Base-by-base conservation (phyloP, 1,140 invertebrate species). In the Polyergus mexicanus region DNA sequence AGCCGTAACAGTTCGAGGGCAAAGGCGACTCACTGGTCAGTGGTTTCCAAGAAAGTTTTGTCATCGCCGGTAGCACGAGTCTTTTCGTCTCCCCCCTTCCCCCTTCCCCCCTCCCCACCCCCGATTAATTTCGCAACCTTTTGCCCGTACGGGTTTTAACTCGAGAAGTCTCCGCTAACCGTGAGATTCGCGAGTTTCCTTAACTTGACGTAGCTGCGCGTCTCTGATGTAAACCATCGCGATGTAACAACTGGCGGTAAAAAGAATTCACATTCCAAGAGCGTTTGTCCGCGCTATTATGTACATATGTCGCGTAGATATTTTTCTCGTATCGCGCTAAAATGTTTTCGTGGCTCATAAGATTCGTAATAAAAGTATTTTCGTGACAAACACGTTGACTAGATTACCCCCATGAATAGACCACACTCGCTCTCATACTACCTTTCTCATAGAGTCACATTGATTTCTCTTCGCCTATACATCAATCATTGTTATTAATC, bases 11-110 rank as follows among this genome's bases (percentile, higher is more conserved):
- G 56, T 41, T 28, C 76, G 63, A 32, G 51, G 51, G 51, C 85
- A 38, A 84, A 54, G 68, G 80, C 71, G 78, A 84, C 65, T 80
- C 41, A 63, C 35, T 25, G 38, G 58, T 62, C 56, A 41, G 35
- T 8, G 28, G 80, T 35, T 86, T 86, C 86, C 74, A 87, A 54
- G 86, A 87, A 86, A 72, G 86, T 85, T 87, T 86, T 80, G 84
- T 78, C 83, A 87, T 85, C 68, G 28, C 11, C n/a, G 11, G n/a
- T 41, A 35, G 35, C 60, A 25, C 54, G 58, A 13, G 19, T 19
- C 65, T 86, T 44, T 66, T 84, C 74, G 68, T 86, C 84, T 83
- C 3, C 3, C 3, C 3, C 3, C 32, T 83, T 81, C 86, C n/a
- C n/a, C n/a, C n/a, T n/a, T n/a, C n/a, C n/a, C n/a, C n/a, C n/a